Conservation (phyloP, 1,140 invertebrate species). For the Drosophila bocki region DNA sequence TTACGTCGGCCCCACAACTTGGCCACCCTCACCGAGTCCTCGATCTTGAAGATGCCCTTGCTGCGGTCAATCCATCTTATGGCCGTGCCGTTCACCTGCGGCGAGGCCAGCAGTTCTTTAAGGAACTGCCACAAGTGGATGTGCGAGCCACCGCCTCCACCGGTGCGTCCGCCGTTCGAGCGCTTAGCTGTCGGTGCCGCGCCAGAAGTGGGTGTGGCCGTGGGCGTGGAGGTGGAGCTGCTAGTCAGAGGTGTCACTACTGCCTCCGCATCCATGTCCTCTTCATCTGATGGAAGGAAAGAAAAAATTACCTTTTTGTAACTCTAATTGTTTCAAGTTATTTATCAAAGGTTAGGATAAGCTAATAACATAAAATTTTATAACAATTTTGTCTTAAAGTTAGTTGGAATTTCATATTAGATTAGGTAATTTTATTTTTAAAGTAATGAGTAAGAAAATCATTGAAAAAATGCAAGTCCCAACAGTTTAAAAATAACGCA, state of each 20-base stretch:
- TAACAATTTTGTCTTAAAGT: neutral
- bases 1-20: slow-evolving; percentile 98
- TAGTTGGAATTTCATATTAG: neutral
- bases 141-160: slow-evolving; percentile 91
- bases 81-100: slow-evolving; percentile 94
- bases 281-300: slow-evolving; percentile 86
- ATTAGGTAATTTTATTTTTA: neutral
- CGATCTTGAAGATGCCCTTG: slow-evolving; percentile 99
- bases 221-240: slow-evolving; percentile 26
- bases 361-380: neutral
- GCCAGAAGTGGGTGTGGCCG: slow-evolving; percentile 20
- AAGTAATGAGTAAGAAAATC: neutral
- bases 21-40: slow-evolving; percentile 98
- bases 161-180: slow-evolving; percentile 84
- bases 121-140: slow-evolving; percentile 99
- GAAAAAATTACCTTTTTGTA: neutral
- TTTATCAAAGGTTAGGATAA: neutral
- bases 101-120: slow-evolving; percentile 96
- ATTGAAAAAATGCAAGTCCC: neutral
- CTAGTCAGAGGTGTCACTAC: slow-evolving; percentile 34
- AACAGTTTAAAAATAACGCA: neutral
- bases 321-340: neutral
- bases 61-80: slow-evolving; percentile 98
- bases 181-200: slow-evolving; percentile 47
- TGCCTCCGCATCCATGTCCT: slow-evolving; percentile 85